Evolutionary conservation across 2,113 vertebrate species (phyloP).

Genomic region (Zeus faber): DNA sequence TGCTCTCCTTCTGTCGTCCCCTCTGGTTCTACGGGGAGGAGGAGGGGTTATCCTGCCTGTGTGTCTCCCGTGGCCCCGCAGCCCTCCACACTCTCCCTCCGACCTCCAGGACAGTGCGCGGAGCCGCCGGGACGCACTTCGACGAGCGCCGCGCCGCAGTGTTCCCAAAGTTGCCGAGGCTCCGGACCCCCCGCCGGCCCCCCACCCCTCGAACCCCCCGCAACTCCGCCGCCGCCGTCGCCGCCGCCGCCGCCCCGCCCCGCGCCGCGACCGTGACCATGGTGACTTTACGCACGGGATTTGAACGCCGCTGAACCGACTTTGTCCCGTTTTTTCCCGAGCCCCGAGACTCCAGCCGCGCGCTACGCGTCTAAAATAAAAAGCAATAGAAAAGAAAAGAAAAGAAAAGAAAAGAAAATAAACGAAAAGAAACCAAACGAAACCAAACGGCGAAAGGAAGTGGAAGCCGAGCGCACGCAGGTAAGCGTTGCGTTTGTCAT

Average conservation of each 20-base stretch:
- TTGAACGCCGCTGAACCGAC: slow-evolving; percentile 36
- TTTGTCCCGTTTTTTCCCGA: neutral
- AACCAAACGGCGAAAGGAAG: too few species aligned
- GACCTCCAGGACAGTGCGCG: slow-evolving; percentile 86
- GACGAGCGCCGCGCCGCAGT: neutral
- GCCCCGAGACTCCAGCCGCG: too few species aligned
- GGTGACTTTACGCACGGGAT: slow-evolving; percentile 63
- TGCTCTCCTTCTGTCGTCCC: slow-evolving; percentile 4
- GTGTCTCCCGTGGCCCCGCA: slow-evolving; percentile 42
- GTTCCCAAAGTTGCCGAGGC: slow-evolving; percentile 79
- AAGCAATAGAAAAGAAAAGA: too few species aligned
- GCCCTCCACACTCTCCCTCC: slow-evolving; percentile 77
- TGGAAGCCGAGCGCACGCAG: too few species aligned
- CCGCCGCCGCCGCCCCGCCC: too few species aligned
- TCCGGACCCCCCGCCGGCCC: slow-evolving; percentile 43
- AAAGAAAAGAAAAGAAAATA: too few species aligned
- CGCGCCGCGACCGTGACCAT: too few species aligned
- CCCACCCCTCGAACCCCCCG: too few species aligned
- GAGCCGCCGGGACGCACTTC: slow-evolving; percentile 19
- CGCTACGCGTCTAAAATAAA: too few species aligned
- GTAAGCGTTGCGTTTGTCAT: too few species aligned
- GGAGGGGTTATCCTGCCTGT: slow-evolving; percentile 58
- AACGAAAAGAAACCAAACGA: too few species aligned
- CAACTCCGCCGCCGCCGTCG: too few species aligned
- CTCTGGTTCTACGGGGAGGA: slow-evolving; percentile 9